Conservation (phyloP, 2,888 invertebrate species). For the Patella pellucida region DNA sequence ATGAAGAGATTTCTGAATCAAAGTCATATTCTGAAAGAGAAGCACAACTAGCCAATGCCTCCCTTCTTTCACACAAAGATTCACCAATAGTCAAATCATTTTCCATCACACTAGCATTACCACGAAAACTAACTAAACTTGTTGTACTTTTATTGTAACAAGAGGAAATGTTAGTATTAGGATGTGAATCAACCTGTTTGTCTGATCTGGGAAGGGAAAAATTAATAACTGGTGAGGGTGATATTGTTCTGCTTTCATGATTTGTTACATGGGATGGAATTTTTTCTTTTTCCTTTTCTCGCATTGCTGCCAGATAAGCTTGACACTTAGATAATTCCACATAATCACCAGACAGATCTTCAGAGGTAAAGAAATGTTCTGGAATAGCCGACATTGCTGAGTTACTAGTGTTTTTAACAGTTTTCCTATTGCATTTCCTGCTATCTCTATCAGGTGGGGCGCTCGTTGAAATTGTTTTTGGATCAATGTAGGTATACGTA, state of each 20-base stretch:
- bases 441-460: no score
- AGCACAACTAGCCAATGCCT: background rate
- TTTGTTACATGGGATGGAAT: background rate
- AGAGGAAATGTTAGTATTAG: background rate
- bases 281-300: background rate
- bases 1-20: background rate
- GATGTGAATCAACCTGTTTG: background rate
- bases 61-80: background rate
- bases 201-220: background rate
- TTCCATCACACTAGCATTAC: background rate
- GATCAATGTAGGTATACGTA: background rate
- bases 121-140: background rate
- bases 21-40: background rate
- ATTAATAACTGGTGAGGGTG: background rate
- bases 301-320: background rate
- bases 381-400: background rate
- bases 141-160: background rate
- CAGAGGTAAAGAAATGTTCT: background rate
- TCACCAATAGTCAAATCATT: conserved; percentile 4
- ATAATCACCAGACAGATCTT: background rate
- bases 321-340: background rate
- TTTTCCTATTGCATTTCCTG: background rate
- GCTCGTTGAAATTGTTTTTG: no score
- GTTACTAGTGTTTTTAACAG: background rate
- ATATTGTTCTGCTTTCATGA: background rate